These are phyloP conservation scores for Erythrocebus patas DNA, from an alignment of 2,113 vertebrate species.

Conservation along the genomic window DNA sequence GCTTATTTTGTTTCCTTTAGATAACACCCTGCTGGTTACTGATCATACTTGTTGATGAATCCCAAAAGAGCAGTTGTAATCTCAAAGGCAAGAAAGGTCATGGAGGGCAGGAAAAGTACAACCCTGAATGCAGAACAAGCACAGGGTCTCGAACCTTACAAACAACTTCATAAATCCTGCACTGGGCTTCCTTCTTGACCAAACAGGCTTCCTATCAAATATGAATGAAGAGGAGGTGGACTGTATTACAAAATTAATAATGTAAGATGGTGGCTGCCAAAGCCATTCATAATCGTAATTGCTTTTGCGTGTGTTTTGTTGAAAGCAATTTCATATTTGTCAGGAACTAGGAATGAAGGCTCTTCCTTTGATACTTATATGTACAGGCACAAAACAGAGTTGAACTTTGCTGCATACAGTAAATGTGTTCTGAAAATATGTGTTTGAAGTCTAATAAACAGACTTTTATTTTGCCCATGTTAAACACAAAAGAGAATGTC, in stretches of 20 bases:
- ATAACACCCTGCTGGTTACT: background rate
- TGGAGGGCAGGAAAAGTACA: background rate
- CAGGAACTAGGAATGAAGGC: slow-evolving; percentile 15
- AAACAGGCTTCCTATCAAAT: slow-evolving; percentile 37
- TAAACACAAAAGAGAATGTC: background rate
- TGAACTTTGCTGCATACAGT: background rate
- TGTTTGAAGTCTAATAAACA: background rate
- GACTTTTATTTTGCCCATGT: background rate
- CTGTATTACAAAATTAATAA: slow-evolving; percentile 54
- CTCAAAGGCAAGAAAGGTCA: background rate
- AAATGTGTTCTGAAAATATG: background rate
- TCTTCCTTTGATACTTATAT: background rate
- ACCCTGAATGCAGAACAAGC: background rate
- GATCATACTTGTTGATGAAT: background rate
- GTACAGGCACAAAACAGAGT: background rate
- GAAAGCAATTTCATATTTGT: slow-evolving; percentile 55
- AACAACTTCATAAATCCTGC: background rate
- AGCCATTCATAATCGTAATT: slow-evolving; percentile 56
- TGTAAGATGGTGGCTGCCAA: background rate
- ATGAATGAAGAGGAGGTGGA: slow-evolving; percentile 40
- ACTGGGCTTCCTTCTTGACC: background rate
- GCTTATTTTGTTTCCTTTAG: background rate
- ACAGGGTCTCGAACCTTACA: background rate
- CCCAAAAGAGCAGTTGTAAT: background rate
- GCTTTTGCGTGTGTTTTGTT: background rate